Percentiles rank a stretch among this genome's conserved stretches.
phyloP scores from a whole-genome alignment of 2,888 invertebrate species.

The Kuschelorhynchus macadamiae region DNA sequence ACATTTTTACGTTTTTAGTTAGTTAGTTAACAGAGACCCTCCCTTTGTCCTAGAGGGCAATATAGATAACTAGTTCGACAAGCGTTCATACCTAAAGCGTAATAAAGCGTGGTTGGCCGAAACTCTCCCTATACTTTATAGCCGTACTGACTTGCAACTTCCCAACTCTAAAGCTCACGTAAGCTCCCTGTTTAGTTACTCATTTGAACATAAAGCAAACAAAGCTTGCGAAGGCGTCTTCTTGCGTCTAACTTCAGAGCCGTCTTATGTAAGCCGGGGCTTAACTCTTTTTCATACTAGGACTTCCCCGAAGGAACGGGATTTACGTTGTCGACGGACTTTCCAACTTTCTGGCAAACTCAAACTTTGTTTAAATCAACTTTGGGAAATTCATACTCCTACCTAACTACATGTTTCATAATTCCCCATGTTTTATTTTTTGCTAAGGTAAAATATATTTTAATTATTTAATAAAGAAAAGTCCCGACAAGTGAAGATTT shows the following conservation, averaged over 20 bases:
- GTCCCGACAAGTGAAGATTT: too few relatives aligned
- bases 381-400: not conserved
- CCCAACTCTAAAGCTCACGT: conserved; percentile 59
- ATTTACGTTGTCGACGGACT: conserved; percentile 31
- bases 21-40: conserved; percentile 15
- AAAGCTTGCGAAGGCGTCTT: conserved; percentile 59
- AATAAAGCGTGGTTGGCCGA: conserved; percentile 58
- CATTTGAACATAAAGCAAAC: conserved; percentile 63
- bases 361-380: conserved; percentile 8
- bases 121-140: conserved; percentile 60
- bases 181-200: conserved; percentile 64
- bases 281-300: conserved; percentile 41
- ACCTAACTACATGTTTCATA: not conserved
- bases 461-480: too few relatives aligned
- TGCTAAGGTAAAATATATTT: too few relatives aligned
- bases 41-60: conserved; percentile 26
- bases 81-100: conserved; percentile 58
- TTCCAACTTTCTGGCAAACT: conserved; percentile 29
- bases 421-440: too few relatives aligned
- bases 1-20: conserved; percentile 12
- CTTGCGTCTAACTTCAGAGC: conserved; percentile 55
- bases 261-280: conserved; percentile 55
- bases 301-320: conserved; percentile 41
- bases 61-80: conserved; percentile 59
- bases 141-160: conserved; percentile 63